phyloP scores from a whole-genome alignment of 2,888 invertebrate species.

The Hydrotaea cyrtoneurina region DNA sequence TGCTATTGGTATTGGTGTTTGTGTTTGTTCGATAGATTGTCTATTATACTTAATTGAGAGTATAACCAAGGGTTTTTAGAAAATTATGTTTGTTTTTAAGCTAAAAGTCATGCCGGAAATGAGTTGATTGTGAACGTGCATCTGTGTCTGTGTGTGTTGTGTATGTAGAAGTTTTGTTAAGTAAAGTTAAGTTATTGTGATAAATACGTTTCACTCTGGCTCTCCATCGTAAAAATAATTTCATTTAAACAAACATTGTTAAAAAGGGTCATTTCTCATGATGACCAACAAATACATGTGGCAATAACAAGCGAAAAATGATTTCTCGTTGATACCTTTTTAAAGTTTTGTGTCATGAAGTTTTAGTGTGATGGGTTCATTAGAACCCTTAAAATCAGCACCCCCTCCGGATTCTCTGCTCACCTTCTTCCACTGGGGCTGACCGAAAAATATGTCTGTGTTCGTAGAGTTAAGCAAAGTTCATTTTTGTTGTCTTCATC shows the following conservation, averaged over 20 bases:
- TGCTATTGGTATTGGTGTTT: neutral
- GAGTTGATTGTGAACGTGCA: slow-evolving; percentile 50
- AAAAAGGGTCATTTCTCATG: slow-evolving; percentile 42
- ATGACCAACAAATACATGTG: slow-evolving; percentile 16
- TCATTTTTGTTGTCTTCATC: slow-evolving; percentile 50
- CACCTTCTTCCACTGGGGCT: neutral
- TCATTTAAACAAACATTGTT: slow-evolving; percentile 8
- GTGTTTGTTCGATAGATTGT: slow-evolving; percentile 37
- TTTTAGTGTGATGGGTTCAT: slow-evolving; percentile 6
- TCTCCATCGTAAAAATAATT: neutral
- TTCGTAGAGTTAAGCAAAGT: slow-evolving; percentile 25
- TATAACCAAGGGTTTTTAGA: slow-evolving; percentile 48
- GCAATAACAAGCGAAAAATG: slow-evolving; percentile 21
- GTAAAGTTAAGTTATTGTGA: slow-evolving; percentile 41
- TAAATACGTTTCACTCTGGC: slow-evolving; percentile 37
- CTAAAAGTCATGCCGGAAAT: slow-evolving; percentile 58
- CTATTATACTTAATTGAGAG: slow-evolving; percentile 53
- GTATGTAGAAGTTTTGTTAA: slow-evolving; percentile 11
- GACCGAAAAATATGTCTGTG: slow-evolving; percentile 7
- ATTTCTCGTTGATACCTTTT: neutral
- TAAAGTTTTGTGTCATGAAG: neutral
- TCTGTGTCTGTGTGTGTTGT: slow-evolving; percentile 25
- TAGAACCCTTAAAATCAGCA: slow-evolving; percentile 35
- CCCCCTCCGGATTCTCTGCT: neutral
- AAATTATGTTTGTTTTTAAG: slow-evolving; percentile 61